Conservation (phyloP, 2,888 invertebrate species). For the Quadriops clusia region DNA sequence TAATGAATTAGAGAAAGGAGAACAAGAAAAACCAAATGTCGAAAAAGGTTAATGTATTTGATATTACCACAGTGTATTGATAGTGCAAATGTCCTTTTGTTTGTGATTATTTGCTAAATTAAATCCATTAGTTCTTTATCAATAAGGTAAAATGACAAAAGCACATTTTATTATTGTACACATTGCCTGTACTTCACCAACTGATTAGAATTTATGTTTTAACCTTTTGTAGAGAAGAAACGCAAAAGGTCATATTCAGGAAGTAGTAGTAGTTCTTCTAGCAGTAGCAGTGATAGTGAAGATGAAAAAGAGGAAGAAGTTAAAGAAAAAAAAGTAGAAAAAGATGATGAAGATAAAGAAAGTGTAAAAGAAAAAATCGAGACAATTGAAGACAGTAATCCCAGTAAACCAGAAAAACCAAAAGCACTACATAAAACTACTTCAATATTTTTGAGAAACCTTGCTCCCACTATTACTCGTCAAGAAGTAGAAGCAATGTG, state of each 20-base stretch:
- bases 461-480: constrained; percentile 91
- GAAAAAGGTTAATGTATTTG: constrained; percentile 10
- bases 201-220: not conserved
- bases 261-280: constrained; percentile 39
- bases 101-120: too few relatives aligned
- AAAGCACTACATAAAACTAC: constrained; percentile 87
- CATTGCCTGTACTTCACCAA: too few relatives aligned
- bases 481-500: constrained; percentile 50
- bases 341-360: constrained; percentile 25
- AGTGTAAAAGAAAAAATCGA: constrained; percentile 35
- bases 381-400: constrained; percentile 35
- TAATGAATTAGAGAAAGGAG: constrained; percentile 34
- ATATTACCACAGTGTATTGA: too few relatives aligned
- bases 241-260: constrained; percentile 43
- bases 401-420: constrained; percentile 42
- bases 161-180: too few relatives aligned
- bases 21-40: constrained; percentile 9
- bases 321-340: constrained; percentile 27
- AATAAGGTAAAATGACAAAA: too few relatives aligned
- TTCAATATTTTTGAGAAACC: constrained; percentile 90
- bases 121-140: too few relatives aligned
- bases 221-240: constrained; percentile 24
- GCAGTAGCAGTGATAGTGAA: constrained; percentile 33
- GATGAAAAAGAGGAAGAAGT: constrained; percentile 25
- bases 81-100: too few relatives aligned